Base-by-base conservation (phyloP, 1,140 invertebrate genomes). In the Phocides pigmalion region DNA sequence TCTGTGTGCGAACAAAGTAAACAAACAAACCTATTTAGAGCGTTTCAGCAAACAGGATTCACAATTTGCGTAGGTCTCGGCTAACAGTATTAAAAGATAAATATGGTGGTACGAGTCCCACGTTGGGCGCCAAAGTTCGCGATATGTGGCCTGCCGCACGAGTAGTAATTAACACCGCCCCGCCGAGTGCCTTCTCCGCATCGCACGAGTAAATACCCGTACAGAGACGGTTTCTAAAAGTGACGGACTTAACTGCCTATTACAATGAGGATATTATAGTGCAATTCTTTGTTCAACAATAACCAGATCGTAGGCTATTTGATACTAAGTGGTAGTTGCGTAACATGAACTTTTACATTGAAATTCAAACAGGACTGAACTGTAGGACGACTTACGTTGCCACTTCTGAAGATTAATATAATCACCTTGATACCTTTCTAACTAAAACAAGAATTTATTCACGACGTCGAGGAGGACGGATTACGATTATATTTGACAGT, bases 111-210 rank as follows among this genome's bases (percentile, higher is more conserved):
- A 32, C n/a, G 47, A 9, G 67, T 59, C 62, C 66, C 64, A 59
- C 76, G 79, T 76, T 71, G 76, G 79, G 79, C 82, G 85, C 79
- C 74, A 83, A 86, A 89, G 81, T 85, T 87, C 70, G 74, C 77
- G 82, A 85, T 82, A 81, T 85, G 84, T 78, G 82, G 84, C 65
- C 62, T 73, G 77, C 84, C 83, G 75, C 84, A 87, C 72, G 82
- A 86, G 80, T 81, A 83, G 87, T 90, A 87, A 90, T 90, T 90
- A 90, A 84, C 87, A 86, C 76, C 74, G 76, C 75, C 77, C 69
- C 70, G 66, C 67, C 32, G 49, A 37, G 68, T 58, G 53, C 68
- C 42, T 56, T 42, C 66, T 65, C 28, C 73, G 47, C 65, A 41
- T 64, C 46, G 56, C 19, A 41, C 9, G 20, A 58, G 22, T 46